Evolutionary conservation across 2,113 vertebrate genomes (phyloP).

Genomic region (Glaucidium brasilianum): DNA sequence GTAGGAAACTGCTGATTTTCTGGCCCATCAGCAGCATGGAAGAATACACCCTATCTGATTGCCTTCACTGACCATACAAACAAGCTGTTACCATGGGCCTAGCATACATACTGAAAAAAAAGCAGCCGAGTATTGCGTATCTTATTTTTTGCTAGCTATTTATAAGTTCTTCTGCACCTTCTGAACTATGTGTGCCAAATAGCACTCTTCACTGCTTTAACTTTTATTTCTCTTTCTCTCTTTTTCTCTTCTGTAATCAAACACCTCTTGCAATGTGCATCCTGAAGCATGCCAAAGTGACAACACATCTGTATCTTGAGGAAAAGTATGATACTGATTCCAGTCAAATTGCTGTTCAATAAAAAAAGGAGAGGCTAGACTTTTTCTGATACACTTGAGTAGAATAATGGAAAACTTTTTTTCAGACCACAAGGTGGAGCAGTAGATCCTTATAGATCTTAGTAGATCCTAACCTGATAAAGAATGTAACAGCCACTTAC

Average conservation of each 20-base stretch:
- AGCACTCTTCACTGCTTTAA: background rate
- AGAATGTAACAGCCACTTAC: background rate
- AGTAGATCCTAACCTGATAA: background rate
- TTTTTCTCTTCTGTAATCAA: background rate
- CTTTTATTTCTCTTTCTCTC: background rate
- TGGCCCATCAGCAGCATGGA: background rate
- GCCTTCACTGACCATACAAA: background rate
- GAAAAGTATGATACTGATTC: background rate
- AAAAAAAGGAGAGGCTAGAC: background rate
- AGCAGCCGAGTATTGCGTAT: background rate
- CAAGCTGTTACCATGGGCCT: background rate
- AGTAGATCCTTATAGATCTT: constrained; percentile 25
- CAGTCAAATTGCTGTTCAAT: background rate
- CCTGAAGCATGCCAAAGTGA: background rate
- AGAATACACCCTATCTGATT: background rate
- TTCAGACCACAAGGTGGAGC: constrained; percentile 64
- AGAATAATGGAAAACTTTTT: background rate
- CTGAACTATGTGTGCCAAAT: background rate
- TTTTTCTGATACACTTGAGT: background rate
- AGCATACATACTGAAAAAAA: background rate
- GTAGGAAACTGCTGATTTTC: background rate
- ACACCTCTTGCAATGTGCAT: background rate
- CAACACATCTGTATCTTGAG: rapidly evolving
- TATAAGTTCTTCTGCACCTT: background rate
- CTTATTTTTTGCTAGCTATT: background rate